phyloP scores from a whole-genome alignment of 2,113 vertebrate species.

The Montifringilla adamsi region DNA sequence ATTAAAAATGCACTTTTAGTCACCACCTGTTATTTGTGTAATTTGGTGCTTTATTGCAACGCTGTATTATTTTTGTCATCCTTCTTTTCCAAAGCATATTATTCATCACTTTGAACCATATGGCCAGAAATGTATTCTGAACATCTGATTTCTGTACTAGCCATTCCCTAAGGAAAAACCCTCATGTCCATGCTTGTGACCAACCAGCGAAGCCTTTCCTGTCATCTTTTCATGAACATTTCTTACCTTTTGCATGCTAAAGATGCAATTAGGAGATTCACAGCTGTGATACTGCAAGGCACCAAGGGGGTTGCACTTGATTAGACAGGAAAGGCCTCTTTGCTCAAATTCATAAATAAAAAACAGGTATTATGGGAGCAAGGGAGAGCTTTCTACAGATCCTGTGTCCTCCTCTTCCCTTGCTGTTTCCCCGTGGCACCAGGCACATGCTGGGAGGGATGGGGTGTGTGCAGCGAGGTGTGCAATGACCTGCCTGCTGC shows the following conservation, averaged over 20 bases:
- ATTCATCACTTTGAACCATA: conserved; percentile 49
- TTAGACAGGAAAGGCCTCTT: background rate
- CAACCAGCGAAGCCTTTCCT: background rate
- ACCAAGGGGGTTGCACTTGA: background rate
- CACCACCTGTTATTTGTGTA: conserved; percentile 56
- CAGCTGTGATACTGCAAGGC: background rate
- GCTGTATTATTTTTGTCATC: background rate
- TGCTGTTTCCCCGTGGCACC: background rate
- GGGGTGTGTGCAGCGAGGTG: accelerated
- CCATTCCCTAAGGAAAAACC: conserved; percentile 9
- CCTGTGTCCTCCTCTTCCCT: background rate
- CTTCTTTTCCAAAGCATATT: conserved; percentile 3
- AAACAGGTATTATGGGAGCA: background rate
- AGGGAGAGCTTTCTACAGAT: background rate
- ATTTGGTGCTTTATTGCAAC: background rate
- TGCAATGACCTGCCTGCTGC: background rate
- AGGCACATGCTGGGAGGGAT: accelerated
- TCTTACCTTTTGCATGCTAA: background rate
- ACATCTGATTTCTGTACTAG: conserved; percentile 35
- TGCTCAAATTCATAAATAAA: background rate
- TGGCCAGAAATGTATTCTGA: conserved; percentile 4
- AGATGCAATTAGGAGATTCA: conserved; percentile 21
- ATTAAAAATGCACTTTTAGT: conserved; percentile 49
- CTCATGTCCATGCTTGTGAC: background rate
- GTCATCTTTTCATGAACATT: conserved; percentile 3